A percentile compares a stretch with the other conserved stretches of the same genome.
phyloP scores from a whole-genome alignment of 1,140 invertebrate species.

The Neuroterus valhalla region DNA sequence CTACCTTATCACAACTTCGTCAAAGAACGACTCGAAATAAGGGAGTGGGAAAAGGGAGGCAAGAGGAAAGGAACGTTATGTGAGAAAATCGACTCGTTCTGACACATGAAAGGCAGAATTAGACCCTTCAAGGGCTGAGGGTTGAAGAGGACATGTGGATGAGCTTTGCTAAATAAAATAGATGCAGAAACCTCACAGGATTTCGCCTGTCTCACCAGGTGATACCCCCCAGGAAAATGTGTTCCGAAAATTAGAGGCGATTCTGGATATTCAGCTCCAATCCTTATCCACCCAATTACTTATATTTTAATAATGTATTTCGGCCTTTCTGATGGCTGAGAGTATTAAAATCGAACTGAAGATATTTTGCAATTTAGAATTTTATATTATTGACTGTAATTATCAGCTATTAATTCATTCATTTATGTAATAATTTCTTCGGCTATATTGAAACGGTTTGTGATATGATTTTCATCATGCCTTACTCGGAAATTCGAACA shows the following conservation, averaged over 20 bases:
- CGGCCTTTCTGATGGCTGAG: no score
- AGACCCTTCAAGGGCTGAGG: conserved; percentile 41
- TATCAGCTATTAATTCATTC: no score
- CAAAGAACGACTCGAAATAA: conserved; percentile 43
- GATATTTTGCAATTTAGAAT: no score
- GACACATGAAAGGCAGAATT: conserved; percentile 47
- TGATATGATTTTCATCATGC: no score
- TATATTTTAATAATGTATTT: no score
- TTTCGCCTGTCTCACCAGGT: background rate
- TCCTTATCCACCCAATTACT: background rate
- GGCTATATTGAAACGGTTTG: no score
- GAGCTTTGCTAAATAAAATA: background rate
- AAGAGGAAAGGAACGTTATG: conserved; percentile 30
- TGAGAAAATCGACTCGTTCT: conserved; percentile 48
- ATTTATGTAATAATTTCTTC: no score
- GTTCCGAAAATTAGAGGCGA: background rate
- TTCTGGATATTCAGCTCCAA: background rate
- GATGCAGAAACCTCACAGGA: background rate
- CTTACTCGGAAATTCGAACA: no score
- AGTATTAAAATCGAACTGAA: no score
- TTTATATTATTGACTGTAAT: no score
- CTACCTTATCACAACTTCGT: conserved; percentile 40
- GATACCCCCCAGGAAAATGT: conserved; percentile 6
- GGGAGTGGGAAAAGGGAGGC: background rate
- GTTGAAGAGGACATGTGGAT: background rate